These are phyloP conservation scores for Tipula unca DNA, from an alignment of 2,888 invertebrate species.

Conservation along the genomic window DNA sequence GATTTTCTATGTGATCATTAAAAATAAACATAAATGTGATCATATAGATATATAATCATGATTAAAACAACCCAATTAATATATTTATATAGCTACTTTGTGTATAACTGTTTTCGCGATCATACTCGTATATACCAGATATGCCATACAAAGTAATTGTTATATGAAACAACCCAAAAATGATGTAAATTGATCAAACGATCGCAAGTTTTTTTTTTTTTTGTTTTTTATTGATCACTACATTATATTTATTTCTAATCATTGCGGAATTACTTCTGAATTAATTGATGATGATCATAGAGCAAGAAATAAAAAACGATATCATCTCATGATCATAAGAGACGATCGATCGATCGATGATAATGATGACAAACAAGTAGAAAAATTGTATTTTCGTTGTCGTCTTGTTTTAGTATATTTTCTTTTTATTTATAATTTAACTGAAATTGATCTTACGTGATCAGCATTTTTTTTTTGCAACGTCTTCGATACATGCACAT, in stretches of 20 bases:
- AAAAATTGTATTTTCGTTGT: background rate
- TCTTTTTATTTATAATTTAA: background rate
- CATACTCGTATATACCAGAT: background rate
- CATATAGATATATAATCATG: background rate
- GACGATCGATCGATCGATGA: background rate
- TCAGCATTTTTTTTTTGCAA: background rate
- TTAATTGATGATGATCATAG: background rate
- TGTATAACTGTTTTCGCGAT: background rate
- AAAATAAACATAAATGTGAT: background rate
- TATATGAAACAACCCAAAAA: background rate
- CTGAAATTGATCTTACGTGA: constrained; percentile 14
- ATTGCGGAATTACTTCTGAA: background rate
- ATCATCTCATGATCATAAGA: background rate
- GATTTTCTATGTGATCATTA: background rate
- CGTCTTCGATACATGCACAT: too few relatives aligned
- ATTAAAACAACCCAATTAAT: background rate
- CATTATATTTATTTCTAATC: constrained; percentile 14
- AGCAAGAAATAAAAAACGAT: background rate
- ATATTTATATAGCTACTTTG: background rate
- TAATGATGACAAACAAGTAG: constrained; percentile 8
- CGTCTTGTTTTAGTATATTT: background rate
- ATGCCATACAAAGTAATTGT: background rate
- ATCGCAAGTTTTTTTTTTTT: background rate
- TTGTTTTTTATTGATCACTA: background rate
- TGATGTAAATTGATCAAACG: background rate